Percentiles rank a stretch among this genome's conserved stretches.
phyloP scores from a whole-genome alignment of 2,113 vertebrate species.

The Puntigrus tetrazona region DNA sequence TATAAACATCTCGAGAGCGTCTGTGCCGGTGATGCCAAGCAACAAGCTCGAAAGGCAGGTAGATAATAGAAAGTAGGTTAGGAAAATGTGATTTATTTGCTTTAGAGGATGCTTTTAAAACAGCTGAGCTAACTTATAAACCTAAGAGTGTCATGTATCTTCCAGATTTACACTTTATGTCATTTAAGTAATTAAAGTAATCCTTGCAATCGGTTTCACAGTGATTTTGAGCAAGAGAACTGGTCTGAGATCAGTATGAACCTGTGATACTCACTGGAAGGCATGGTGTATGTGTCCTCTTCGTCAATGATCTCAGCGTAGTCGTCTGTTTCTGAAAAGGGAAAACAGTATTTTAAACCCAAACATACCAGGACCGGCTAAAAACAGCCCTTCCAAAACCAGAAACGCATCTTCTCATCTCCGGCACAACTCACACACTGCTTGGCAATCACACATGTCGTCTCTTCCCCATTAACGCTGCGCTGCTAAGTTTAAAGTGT shows the following conservation, averaged over 20 bases:
- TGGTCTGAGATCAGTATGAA: background rate
- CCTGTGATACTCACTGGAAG: constrained; percentile 87
- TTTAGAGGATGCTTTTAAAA: background rate
- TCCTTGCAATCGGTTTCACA: background rate
- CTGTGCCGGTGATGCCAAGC: constrained; percentile 9
- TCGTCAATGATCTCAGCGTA: constrained; percentile 99
- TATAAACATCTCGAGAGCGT: constrained; percentile 16
- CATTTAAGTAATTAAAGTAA: too few species aligned
- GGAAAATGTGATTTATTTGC: background rate
- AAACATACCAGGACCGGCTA: background rate
- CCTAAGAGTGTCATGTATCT: background rate
- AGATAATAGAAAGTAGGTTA: background rate
- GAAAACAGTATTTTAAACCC: constrained; percentile 15
- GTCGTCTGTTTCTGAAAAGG: constrained; percentile 91
- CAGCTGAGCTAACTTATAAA: background rate
- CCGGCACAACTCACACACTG: constrained; percentile 49
- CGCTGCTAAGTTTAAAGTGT: constrained; percentile 13
- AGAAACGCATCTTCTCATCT: constrained; percentile 41
- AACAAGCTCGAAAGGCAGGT: background rate
- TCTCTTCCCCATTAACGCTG: constrained; percentile 32
- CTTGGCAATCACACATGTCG: background rate
- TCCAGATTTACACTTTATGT: background rate
- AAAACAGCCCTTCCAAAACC: background rate
- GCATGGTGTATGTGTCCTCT: constrained; percentile 98
- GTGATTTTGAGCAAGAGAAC: background rate